A percentile compares a stretch with the other conserved stretches of the same genome.
Evolutionary conservation across 1,140 invertebrate species (phyloP).

Genomic region (Drosophila lowei): DNA sequence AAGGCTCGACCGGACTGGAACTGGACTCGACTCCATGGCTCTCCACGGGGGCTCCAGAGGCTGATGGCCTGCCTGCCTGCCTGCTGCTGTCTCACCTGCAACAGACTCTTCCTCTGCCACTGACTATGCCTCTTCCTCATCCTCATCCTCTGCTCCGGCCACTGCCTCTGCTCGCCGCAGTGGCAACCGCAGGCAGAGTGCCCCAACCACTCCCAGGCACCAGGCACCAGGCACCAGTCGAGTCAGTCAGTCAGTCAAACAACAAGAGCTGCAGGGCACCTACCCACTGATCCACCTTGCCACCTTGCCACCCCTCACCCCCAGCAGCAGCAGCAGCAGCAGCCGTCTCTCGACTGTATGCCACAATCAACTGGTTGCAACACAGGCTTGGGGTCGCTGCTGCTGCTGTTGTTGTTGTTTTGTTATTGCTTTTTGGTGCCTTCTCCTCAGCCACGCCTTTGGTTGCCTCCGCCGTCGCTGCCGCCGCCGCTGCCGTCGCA

Average conservation of each 20-base stretch:
- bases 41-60: constrained; percentile 12
- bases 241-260: constrained; percentile 54
- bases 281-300: constrained; percentile 11
- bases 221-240: neutral
- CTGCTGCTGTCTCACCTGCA: constrained; percentile 46
- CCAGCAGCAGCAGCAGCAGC: neutral
- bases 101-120: too few species aligned
- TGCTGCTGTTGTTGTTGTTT: constrained; percentile 26
- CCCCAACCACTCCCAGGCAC: constrained; percentile 2
- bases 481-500: constrained; percentile 30
- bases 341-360: constrained; percentile 25
- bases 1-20: constrained; percentile 16
- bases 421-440: constrained; percentile 38
- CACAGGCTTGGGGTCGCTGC: constrained; percentile 44
- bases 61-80: constrained; percentile 7
- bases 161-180: too few species aligned
- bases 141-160: too few species aligned
- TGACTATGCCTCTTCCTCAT: too few species aligned
- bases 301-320: neutral
- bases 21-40: too few species aligned
- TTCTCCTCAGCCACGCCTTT: constrained; percentile 36
- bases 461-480: too few species aligned
- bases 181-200: constrained; percentile 60
- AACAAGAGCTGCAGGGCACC: constrained; percentile 61
- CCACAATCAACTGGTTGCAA: constrained; percentile 77